phyloP scores from a whole-genome alignment of 2,797 vertebrate species.

The Oryzias dopingdopingensis region DNA sequence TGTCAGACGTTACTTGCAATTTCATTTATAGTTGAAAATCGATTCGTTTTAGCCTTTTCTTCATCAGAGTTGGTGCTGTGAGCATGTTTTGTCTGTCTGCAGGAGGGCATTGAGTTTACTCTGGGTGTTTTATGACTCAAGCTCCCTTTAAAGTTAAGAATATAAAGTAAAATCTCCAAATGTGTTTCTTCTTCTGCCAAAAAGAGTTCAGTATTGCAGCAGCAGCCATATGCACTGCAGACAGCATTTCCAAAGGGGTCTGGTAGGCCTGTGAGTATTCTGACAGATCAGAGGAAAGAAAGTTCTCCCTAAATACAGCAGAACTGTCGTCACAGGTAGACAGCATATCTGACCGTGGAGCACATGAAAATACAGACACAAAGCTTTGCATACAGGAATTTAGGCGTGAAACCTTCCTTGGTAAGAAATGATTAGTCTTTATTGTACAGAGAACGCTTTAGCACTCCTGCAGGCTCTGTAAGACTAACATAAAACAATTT shows the following conservation, averaged over 20 bases:
- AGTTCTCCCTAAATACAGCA: conserved; percentile 14
- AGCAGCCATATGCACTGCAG: not conserved
- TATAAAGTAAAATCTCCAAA: conserved; percentile 15
- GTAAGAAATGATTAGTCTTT: conserved; percentile 26
- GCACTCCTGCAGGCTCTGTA: conserved; percentile 24
- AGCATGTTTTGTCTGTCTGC: conserved; percentile 37
- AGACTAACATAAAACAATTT: conserved; percentile 24
- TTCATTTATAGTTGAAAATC: conserved; percentile 30
- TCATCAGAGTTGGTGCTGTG: conserved; percentile 29
- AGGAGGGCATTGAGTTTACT: conserved; percentile 19
- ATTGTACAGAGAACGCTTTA: conserved; percentile 6
- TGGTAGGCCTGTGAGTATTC: not conserved
- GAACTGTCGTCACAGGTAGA: conserved; percentile 1
- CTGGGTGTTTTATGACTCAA: conserved; percentile 16
- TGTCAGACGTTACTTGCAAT: conserved; percentile 19
- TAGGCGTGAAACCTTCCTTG: conserved; percentile 20
- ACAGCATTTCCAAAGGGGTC: not conserved
- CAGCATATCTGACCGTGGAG: conserved; percentile 1
- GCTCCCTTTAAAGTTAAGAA: conserved; percentile 20
- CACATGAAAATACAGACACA: conserved; percentile 7
- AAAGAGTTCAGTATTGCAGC: not conserved
- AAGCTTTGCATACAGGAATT: conserved; percentile 1
- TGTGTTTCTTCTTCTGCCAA: conserved; percentile 5
- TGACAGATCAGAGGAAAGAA: not conserved
- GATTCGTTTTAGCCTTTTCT: conserved; percentile 12